A percentile compares a stretch with the other conserved stretches of the same genome.
phyloP scores from a whole-genome alignment of 2,113 vertebrate species.

The Tylochromis polylepis region DNA sequence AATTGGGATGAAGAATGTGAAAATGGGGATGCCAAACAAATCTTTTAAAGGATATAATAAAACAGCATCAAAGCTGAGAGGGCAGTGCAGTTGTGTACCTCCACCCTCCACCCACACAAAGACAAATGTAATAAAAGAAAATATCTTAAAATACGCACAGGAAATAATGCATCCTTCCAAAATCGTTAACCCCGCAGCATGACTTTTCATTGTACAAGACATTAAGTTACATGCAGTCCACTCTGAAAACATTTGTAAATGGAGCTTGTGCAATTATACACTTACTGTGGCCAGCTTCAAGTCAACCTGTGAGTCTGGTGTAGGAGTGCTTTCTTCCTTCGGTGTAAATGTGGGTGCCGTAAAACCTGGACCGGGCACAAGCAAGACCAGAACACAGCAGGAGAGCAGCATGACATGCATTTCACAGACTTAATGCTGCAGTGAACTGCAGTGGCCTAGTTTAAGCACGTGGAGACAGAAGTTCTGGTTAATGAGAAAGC shows the following conservation, averaged over 20 bases:
- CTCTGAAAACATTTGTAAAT: slow-evolving; percentile 10
- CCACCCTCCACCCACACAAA: slow-evolving; percentile 22
- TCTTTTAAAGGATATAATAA: background rate
- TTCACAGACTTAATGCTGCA: slow-evolving; percentile 22
- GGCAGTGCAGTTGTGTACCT: slow-evolving; percentile 13
- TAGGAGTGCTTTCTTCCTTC: slow-evolving; percentile 5
- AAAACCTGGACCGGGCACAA: slow-evolving; percentile 28
- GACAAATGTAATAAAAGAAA: slow-evolving; percentile 10
- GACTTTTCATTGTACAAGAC: background rate
- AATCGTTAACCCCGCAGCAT: background rate
- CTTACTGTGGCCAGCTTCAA: slow-evolving; percentile 73
- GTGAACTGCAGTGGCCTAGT: slow-evolving; percentile 24
- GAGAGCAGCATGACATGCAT: slow-evolving; percentile 45
- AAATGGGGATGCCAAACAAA: background rate
- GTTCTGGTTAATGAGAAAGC: slow-evolving; percentile 64
- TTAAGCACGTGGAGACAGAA: slow-evolving; percentile 25
- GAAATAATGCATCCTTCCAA: background rate
- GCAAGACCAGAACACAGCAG: slow-evolving; percentile 36
- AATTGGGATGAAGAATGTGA: background rate
- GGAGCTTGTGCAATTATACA: slow-evolving; percentile 33
- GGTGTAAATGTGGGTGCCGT: slow-evolving; percentile 40
- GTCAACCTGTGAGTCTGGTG: slow-evolving; percentile 54
- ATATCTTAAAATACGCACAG: background rate
- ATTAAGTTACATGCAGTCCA: background rate
- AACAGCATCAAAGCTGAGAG: background rate